Base-by-base conservation (phyloP, 2,113 vertebrate species). In the Pedetes capensis region DNA sequence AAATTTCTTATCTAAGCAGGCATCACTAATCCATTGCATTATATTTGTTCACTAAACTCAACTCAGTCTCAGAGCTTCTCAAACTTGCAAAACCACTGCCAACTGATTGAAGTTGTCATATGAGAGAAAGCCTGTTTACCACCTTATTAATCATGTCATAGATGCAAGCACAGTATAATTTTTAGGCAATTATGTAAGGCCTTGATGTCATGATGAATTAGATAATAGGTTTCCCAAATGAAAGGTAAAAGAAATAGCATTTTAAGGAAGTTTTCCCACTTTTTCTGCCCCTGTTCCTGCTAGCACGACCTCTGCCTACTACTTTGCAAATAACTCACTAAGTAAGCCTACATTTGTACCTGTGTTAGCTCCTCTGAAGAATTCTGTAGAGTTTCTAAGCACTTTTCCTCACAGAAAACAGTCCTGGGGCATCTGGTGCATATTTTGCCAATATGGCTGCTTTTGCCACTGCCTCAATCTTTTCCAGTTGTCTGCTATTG, bases 161-260 rank as follows among this genome's bases (percentile, higher is more conserved):
- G 32, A 44, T 3, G 22, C 59, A 61, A 92, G 22, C 6, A 9
- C 16, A 32, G 68, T 34, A 23, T 87, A 78, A 47, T 81, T 55
- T 93, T 81, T 94, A 59, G 23, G 34, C 20, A 81, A 63, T 78
- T 42, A 42, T 57, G 14, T 78, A 85, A 96, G 61, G n/a, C 87
- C 32, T 88, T 57, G 6, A 63, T 78, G 8, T 5, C 51, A 68
- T 18, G 18, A 87, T 74, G 27, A 96, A 91, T 78, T 91, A 93
- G 84, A 47, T 49, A 86, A 51, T 79, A 81, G 53, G 4, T 42
- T 69, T 39, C 10, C 63, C 55, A 44, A 89, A 82, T 44, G 55
- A 29, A 91, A 90, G 49, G 7, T 61, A 86, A 91, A 94, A 84
- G 76, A 63, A 92, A 66, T 83, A 55, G n/a, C 8, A 66, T 82